Evolutionary conservation across 2,888 invertebrate genomes (phyloP), one percentile per base, ranked within the genome.

Genomic region (Ennomos fuscantarius): DNA sequence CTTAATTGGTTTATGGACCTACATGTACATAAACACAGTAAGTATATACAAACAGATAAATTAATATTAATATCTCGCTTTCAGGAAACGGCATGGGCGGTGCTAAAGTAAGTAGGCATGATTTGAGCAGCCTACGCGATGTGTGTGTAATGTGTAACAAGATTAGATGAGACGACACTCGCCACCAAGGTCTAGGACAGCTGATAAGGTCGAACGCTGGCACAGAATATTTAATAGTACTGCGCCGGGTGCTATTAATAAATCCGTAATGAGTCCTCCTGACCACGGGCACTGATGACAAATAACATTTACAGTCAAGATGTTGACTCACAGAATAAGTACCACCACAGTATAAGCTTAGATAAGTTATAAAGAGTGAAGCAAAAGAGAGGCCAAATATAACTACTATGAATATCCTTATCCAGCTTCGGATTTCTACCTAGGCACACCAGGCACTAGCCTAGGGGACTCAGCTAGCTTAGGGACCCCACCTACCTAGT

Each of bases 111-210:
- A 15, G 15, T 24, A 24, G 24, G 24, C 24, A 24, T 52, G 47
- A 60, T 50, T 55, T 41, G 12, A 42, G 34, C 13, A 40, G 33
- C 50, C 51, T 50, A 60, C 61, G 55, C 48, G 47, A 42, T 60
- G 42, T 15, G 37, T 62, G 65, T 59, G 55, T 46, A 47, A 43
- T 60, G 42, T 15, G 37, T 62, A 67, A 63, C 58, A 33, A 65
- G 74, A 70, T 76, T 71, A 69, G 67, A 70, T 55, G 69, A 72
- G 70, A 75, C 73, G 70, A 52, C 59, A 60, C 62, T 78, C 73
- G 70, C 54, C 59, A 59, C 62, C 78, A 84, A 84, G 83, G 84
- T 82, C 83, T 81, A 78, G 81, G 82, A 78, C 72, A 65, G 56
- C 53, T 66, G 78, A 79, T 81, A 79, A 83, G 76, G 78, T 76